These are phyloP conservation scores for Diorhabda elongata DNA, from an alignment of 1,140 invertebrate genomes.

Conservation along the genomic window DNA sequence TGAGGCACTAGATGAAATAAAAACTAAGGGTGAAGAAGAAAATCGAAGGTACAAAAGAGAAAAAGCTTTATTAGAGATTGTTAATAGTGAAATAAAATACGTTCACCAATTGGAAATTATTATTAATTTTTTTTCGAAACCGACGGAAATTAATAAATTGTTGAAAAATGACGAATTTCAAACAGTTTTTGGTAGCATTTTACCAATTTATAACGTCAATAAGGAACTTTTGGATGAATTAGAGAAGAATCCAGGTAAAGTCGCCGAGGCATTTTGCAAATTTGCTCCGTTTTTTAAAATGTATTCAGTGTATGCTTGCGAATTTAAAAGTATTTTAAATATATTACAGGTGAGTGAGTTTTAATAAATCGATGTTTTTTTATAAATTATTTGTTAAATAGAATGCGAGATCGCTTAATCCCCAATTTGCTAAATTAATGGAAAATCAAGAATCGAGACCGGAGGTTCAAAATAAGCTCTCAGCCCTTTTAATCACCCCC, in stretches of 20 bases:
- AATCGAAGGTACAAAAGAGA: conserved; percentile 50
- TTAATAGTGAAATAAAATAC: conserved; percentile 69
- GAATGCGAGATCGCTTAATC: conserved; percentile 44
- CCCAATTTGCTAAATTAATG: conserved; percentile 58
- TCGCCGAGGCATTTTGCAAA: conserved; percentile 63
- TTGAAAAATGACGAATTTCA: conserved; percentile 51
- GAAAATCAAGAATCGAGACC: conserved; percentile 63
- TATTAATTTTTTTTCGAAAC: conserved; percentile 66
- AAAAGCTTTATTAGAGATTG: conserved; percentile 62
- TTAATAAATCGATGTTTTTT: background rate
- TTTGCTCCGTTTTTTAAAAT: conserved; percentile 74
- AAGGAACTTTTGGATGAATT: conserved; percentile 62
- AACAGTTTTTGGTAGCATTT: conserved; percentile 66
- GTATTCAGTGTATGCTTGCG: conserved; percentile 73
- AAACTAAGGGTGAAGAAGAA: conserved; percentile 46
- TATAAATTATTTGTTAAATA: conserved; percentile 21
- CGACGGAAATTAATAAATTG: conserved; percentile 57
- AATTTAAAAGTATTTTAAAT: conserved; percentile 60
- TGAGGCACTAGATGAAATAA: conserved; percentile 50
- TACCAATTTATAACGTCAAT: conserved; percentile 69
- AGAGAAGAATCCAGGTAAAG: conserved; percentile 56
- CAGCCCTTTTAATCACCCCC: conserved; percentile 68
- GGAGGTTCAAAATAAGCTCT: conserved; percentile 66
- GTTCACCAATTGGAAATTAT: conserved; percentile 64
- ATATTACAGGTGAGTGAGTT: conserved; percentile 50